Base-by-base conservation (phyloP, 2,888 invertebrate genomes). In the Spodoptera littoralis region DNA sequence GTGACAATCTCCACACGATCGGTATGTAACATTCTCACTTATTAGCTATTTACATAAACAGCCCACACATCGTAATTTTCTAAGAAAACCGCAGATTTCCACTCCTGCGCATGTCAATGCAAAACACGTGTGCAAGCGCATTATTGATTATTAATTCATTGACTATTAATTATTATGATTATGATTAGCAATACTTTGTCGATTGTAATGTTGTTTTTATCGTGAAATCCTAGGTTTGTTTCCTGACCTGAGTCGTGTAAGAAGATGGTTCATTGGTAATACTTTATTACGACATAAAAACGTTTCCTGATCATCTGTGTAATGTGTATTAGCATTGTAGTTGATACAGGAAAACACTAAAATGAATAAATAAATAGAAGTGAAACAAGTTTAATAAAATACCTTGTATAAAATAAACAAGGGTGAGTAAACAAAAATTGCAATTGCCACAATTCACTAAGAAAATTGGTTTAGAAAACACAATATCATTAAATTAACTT, bases 61-160 rank as follows among this genome's bases (percentile, higher is more conserved):
- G 43, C 49, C 36, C 46, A 73, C 49, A 27, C 49, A 56, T 45
- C 41, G 27, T 11, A 63, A 49, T 71, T 63, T 76, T 67, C 55
- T 52, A 13, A 59, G 73, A 59, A 75, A 63, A 59, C 22, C 49
- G 24, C 46, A 47, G 47, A 27, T 72, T 70, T 67, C 63, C 73
- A 72, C 67, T 74, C 67, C 51, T 53, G 57, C 53, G 51, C 69
- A 76, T 60, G 43, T 45, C 18, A 36, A 61, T 49, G 49, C 44
- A 46, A 9, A 18, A 56, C 72, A 76, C 68, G 67, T 76, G 67
- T 43, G 45, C 43, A n/a, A 24, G 45, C 18, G 49, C 53, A 52
- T 36, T 60, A 49, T 48, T 63, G 42, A 56, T 73, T 30, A 53
- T 45, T 55, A 36, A 55, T 58, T 52, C 11, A 9, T 49, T 41